Conservation (phyloP, 2,113 vertebrate species). For the Hippopotamus amphibius region DNA sequence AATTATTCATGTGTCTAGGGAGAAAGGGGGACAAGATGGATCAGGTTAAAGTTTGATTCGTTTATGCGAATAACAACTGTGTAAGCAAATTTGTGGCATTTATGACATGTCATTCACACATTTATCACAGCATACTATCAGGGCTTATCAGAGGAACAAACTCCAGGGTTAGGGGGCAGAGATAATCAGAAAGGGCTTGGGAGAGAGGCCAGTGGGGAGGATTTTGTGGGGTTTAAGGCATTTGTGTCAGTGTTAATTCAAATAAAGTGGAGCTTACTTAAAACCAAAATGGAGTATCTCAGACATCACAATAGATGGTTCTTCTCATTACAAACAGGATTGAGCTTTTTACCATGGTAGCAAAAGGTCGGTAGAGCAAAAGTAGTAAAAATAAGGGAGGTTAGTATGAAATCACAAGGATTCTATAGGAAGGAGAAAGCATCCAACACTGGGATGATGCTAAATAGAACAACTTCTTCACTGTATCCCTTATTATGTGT, state of each 20-base stretch:
- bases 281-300: not conserved
- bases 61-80: not conserved
- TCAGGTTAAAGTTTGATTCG: not conserved
- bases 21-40: not conserved
- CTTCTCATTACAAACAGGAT: not conserved
- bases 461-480: not conserved
- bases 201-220: not conserved
- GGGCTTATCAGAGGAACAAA: not conserved
- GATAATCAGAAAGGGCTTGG: not conserved
- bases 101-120: too few relatives aligned
- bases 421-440: not conserved
- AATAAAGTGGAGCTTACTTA: not conserved
- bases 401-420: not conserved
- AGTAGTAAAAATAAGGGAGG: not conserved
- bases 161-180: not conserved
- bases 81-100: not conserved
- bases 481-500: fast-evolving
- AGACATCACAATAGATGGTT: not conserved
- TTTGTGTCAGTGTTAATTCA: not conserved
- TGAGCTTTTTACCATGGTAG: not conserved
- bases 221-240: not conserved
- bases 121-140: too few relatives aligned
- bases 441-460: too few relatives aligned
- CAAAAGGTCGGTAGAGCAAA: not conserved
- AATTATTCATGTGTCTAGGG: fast-evolving